Conservation (phyloP, 2,113 vertebrate genomes). For the Melanerpes aurifrons region DNA sequence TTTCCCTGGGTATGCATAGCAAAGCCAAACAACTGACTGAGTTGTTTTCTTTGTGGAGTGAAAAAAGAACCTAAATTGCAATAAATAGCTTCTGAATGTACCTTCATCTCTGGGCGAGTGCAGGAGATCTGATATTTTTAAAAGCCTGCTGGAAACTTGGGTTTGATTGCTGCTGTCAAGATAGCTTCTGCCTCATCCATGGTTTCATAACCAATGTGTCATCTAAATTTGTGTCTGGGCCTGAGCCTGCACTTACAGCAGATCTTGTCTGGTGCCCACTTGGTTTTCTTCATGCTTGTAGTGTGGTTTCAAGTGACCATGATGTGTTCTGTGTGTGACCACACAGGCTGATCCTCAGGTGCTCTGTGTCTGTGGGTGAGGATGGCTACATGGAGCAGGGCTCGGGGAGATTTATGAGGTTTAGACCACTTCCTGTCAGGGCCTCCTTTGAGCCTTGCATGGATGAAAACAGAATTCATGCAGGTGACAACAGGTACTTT, state of each 20-base stretch:
- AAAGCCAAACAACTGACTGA: slow-evolving; percentile 32
- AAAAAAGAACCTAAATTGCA: slow-evolving; percentile 33
- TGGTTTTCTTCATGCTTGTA: not conserved
- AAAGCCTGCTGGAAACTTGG: not conserved
- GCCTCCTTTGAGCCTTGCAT: not conserved
- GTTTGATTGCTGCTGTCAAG: not conserved
- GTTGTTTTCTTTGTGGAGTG: slow-evolving; percentile 40
- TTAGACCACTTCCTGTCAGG: not conserved
- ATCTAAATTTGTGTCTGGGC: not conserved
- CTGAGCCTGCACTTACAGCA: not conserved
- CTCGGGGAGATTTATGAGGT: not conserved
- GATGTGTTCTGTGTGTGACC: not conserved
- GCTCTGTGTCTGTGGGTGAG: not conserved
- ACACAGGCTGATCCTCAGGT: not conserved
- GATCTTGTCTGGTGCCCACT: not conserved
- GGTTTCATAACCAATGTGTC: not conserved
- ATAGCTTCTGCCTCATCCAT: not conserved
- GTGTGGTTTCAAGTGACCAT: not conserved
- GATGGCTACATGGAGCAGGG: not conserved
- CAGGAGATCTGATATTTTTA: not conserved
- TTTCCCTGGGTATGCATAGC: not conserved
- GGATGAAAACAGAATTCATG: not conserved
- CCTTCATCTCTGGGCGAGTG: not conserved
- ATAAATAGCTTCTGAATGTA: slow-evolving; percentile 22
- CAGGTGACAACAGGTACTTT: not conserved